Conservation (phyloP, 2,113 vertebrate species). For the Pterocles orientalis region DNA sequence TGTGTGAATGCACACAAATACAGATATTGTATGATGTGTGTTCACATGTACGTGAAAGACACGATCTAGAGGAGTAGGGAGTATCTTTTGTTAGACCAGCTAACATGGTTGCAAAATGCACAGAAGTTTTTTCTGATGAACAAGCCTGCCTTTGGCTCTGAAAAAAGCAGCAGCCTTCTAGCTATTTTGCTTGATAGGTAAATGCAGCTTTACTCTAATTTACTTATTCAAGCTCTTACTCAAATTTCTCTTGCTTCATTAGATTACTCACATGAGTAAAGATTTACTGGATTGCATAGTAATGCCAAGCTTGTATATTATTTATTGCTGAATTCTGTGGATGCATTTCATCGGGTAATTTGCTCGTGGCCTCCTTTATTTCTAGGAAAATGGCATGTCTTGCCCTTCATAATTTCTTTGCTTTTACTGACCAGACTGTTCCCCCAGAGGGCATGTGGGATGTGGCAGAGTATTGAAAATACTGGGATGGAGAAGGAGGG, state of each 20-base stretch:
- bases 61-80: neutral
- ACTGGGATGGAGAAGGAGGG: neutral
- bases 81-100: neutral
- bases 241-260: neutral
- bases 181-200: neutral
- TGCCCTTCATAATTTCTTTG: constrained; percentile 53
- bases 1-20: neutral
- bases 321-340: constrained; percentile 9
- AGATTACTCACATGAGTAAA: constrained; percentile 12
- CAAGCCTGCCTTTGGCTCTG: neutral
- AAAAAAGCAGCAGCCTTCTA: neutral
- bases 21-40: accelerated
- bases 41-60: neutral
- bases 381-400: constrained; percentile 49
- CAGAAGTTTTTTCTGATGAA: neutral
- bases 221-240: constrained; percentile 12
- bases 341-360: neutral
- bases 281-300: neutral
- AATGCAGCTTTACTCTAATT: constrained; percentile 33
- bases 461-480: constrained; percentile 57
- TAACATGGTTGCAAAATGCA: neutral
- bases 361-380: constrained; percentile 8
- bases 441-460: constrained; percentile 68
- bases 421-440: constrained; percentile 66
- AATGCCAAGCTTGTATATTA: neutral